Percentiles rank a stretch among this genome's conserved stretches.
phyloP scores from a whole-genome alignment of 2,113 vertebrate genomes.

The Zosterops pallidus region DNA sequence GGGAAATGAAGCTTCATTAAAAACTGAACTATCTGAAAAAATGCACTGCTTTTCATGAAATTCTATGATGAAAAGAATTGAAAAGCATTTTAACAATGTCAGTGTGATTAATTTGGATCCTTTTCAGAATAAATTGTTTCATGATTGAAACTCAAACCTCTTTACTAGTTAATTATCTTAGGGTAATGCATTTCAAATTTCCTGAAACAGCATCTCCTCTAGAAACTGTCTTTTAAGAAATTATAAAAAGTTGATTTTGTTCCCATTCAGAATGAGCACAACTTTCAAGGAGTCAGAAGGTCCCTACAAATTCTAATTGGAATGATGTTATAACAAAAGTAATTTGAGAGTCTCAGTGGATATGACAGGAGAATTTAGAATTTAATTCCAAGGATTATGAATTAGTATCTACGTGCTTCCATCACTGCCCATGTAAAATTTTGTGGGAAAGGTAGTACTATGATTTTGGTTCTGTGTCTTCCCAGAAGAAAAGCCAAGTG shows the following conservation, averaged over 20 bases:
- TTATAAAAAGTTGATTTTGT: background rate
- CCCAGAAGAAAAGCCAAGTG: background rate
- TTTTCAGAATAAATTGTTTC: background rate
- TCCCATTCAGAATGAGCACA: background rate
- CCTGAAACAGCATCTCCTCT: background rate
- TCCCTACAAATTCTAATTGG: background rate
- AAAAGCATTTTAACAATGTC: slow-evolving; percentile 1
- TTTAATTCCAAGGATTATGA: background rate
- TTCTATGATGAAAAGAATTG: background rate
- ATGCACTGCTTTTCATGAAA: background rate
- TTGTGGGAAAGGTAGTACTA: background rate
- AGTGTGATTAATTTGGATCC: background rate
- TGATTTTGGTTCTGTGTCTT: background rate
- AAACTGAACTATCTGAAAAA: background rate
- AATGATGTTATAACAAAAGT: background rate
- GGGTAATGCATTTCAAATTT: background rate
- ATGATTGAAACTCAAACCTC: slow-evolving; percentile 3
- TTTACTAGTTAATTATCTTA: background rate
- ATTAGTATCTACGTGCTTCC: background rate
- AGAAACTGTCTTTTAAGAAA: background rate
- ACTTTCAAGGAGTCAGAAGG: background rate
- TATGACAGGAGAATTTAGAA: background rate
- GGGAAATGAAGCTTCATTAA: slow-evolving; percentile 1
- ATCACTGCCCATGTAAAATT: background rate
- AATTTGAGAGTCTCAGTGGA: background rate